These are phyloP conservation scores for Drosophila leontia DNA, from an alignment of 1,140 invertebrate species.

Conservation along the genomic window DNA sequence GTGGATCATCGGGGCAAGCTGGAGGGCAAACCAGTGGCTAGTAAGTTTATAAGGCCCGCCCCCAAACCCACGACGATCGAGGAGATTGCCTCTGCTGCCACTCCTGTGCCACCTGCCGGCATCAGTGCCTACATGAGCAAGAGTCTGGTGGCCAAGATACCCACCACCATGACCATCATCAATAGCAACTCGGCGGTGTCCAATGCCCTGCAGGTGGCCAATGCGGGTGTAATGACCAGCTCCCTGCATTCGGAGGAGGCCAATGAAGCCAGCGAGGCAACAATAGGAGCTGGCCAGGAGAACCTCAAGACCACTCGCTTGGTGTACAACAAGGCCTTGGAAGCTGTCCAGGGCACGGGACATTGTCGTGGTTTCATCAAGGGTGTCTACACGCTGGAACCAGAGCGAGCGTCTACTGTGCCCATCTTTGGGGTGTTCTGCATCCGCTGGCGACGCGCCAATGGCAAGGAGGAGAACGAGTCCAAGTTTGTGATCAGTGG, in stretches of 20 bases:
- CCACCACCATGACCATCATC: slow-evolving; percentile 81
- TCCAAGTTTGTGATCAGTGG: slow-evolving; percentile 82
- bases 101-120: slow-evolving; percentile 13
- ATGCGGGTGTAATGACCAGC: slow-evolving; percentile 51
- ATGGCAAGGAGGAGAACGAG: slow-evolving; percentile 79
- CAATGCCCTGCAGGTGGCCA: slow-evolving; percentile 49
- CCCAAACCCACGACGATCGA: slow-evolving; percentile 15
- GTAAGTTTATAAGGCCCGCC: slow-evolving; percentile 54
- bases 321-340: slow-evolving; percentile 78
- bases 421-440: slow-evolving; percentile 80
- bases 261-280: slow-evolving; percentile 39
- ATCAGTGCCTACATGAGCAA: slow-evolving; percentile 68
- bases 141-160: slow-evolving; percentile 71
- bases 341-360: slow-evolving; percentile 75
- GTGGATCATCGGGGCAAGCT: slow-evolving; percentile 64
- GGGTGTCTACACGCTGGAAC: slow-evolving; percentile 57
- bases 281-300: slow-evolving; percentile 6
- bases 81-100: slow-evolving; percentile 9
- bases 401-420: slow-evolving; percentile 1
- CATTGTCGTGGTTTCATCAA: slow-evolving; percentile 82
- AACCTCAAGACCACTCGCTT: slow-evolving; percentile 57
- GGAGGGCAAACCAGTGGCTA: slow-evolving; percentile 49
- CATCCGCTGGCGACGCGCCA: slow-evolving; percentile 77
- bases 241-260: slow-evolving; percentile 71
- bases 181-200: slow-evolving; percentile 59